A percentile compares a stretch with the other conserved stretches of the same genome.
These are phyloP conservation scores for Neoarius graeffei DNA, from an alignment of 2,113 vertebrate genomes.

Conservation along the genomic window DNA sequence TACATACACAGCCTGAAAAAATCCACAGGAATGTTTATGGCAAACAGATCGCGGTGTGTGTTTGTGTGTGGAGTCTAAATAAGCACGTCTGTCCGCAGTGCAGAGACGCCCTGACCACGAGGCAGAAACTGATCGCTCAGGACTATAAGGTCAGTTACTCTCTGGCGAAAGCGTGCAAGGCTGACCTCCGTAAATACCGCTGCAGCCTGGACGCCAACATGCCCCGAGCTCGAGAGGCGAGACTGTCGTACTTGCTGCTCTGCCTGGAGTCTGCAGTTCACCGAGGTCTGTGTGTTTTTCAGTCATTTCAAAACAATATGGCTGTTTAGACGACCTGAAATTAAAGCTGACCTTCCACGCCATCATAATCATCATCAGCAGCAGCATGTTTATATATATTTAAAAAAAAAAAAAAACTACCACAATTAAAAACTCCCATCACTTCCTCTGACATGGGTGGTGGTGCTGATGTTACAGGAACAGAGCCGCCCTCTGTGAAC, in stretches of 20 bases:
- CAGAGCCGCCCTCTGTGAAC: neutral
- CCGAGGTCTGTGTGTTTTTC: conserved; percentile 70
- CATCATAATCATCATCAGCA: too few relatives aligned
- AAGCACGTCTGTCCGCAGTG: conserved; percentile 71
- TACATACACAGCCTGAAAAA: conserved; percentile 10
- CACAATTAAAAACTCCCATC: too few relatives aligned
- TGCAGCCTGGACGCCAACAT: conserved; percentile 85
- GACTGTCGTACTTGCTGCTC: conserved; percentile 85
- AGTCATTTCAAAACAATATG: neutral
- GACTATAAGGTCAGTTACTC: conserved; percentile 92
- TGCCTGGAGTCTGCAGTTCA: conserved; percentile 89
- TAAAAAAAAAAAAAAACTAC: too few relatives aligned
- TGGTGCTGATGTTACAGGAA: neutral
- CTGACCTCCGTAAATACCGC: conserved; percentile 85
- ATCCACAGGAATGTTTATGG: conserved; percentile 43
- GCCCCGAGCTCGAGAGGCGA: conserved; percentile 82
- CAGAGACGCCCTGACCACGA: conserved; percentile 83
- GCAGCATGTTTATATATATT: too few relatives aligned
- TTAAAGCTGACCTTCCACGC: too few relatives aligned
- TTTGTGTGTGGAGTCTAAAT: conserved; percentile 32
- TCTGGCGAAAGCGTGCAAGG: conserved; percentile 85
- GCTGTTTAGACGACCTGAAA: too few relatives aligned
- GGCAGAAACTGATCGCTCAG: conserved; percentile 87
- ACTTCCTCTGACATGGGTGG: neutral
- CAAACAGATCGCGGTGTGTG: conserved; percentile 9